Evolutionary conservation across 2,113 vertebrate genomes (phyloP).

Genomic region (Poecilia latipinna): DNA sequence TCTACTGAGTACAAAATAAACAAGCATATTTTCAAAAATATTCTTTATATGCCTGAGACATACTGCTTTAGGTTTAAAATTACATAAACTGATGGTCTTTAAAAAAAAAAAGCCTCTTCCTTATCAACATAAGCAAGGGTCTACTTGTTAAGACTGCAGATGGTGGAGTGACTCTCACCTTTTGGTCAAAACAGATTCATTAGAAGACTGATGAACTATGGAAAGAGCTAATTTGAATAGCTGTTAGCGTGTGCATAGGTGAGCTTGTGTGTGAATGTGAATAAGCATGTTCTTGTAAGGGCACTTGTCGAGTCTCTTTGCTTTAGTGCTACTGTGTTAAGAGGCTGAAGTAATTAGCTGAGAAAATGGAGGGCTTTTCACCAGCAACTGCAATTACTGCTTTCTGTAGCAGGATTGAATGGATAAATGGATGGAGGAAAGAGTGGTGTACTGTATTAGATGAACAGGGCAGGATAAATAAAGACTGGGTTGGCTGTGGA

Average conservation of each 20-base stretch:
- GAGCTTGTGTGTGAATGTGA: conserved; percentile 29
- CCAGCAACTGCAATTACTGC: conserved; percentile 58
- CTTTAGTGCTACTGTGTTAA: conserved; percentile 63
- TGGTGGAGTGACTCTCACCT: not conserved
- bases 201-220: conserved; percentile 31
- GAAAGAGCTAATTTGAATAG: conserved; percentile 35
- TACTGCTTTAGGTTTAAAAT: not conserved
- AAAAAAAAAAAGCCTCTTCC: not conserved
- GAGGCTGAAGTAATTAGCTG: conserved; percentile 70
- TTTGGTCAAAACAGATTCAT: conserved; percentile 30
- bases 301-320: conserved; percentile 44
- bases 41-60: not conserved
- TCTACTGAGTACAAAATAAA: not conserved
- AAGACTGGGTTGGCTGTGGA: conserved; percentile 10
- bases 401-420: conserved; percentile 30
- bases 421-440: conserved; percentile 32
- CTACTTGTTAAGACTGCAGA: conserved; percentile 2
- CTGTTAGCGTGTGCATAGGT: conserved; percentile 22
- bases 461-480: conserved; percentile 25
- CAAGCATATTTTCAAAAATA: not conserved
- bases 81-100: not conserved
- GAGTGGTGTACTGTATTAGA: conserved; percentile 25
- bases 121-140: not conserved
- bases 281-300: conserved; percentile 26
- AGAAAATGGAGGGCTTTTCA: conserved; percentile 67